Base-by-base conservation (phyloP, 2,888 invertebrate genomes). In the Luffia ferchaultella region DNA sequence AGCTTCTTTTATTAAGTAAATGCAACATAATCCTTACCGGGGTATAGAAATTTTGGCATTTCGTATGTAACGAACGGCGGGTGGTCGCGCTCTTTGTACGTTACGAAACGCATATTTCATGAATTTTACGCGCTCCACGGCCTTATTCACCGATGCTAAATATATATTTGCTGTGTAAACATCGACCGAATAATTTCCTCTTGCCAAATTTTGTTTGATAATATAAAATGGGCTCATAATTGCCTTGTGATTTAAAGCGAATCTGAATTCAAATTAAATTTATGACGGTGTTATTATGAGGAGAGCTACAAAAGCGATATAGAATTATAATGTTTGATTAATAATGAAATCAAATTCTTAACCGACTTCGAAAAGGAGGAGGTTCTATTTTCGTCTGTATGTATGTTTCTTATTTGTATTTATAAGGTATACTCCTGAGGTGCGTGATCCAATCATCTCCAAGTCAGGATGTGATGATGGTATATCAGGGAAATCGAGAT, bases 31-130 rank as follows among this genome's bases (percentile, higher is more conserved):
- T 12, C 30, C 30, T 30, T 30, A 58, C 57, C 54, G 56, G 55
- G 60, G 57, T 68, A 76, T 73, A 70, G 70, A 68, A 75, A 74
- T 73, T 70, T 70, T 65, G 60, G 59, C 64, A 72, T 70, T 63
- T 64, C 62, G 57, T 60, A 53, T 54, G 49, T 18, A 57, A 51
- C 52, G 47, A 53, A 58, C 60, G 62, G 30, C 60, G 58, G 55
- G 40, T 30, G 46, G 40, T 48, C 51, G 55, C 52, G 53, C 68
- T 64, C 68, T 69, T 70, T 71, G 67, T 70, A 62, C 60, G 61
- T 61, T 62, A 61, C 62, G 64, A 63, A 63, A 65, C 65, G 65
- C 64, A 69, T 69, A 70, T 68, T 70, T 69, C 63, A 67, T 59
- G 60, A 60, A 65, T 67, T 66, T 68, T 68, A 49, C 46, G 16